Evolutionary conservation across 2,888 invertebrate species (phyloP).

Genomic region (Eupithecia inturbata): DNA sequence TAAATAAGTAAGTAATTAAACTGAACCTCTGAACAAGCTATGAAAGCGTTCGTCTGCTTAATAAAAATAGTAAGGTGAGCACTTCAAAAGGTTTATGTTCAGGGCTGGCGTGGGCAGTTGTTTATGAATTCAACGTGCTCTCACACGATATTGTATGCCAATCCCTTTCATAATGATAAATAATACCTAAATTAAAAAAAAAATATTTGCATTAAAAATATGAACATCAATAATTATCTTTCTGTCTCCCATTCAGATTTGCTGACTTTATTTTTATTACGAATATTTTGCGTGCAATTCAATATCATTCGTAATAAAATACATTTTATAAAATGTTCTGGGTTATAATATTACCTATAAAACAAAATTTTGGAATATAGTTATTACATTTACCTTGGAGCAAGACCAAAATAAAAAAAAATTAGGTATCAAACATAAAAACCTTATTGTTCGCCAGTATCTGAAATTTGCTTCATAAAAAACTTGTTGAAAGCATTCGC

Average conservation of each 20-base stretch:
- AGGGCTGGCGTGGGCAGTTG: neutral
- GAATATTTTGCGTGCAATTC: neutral
- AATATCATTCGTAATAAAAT: no score
- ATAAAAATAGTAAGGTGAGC: neutral
- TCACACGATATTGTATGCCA: no score
- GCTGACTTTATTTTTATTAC: neutral
- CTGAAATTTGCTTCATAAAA: neutral
- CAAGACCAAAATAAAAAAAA: neutral
- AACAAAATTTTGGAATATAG: neutral
- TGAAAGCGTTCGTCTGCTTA: neutral
- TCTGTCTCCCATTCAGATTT: neutral
- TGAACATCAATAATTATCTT: no score
- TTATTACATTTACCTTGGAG: neutral
- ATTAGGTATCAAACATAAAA: neutral
- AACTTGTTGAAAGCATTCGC: slow-evolving; percentile 9
- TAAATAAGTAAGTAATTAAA: neutral
- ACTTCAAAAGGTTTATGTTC: neutral
- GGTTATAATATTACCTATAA: neutral
- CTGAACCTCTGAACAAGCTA: neutral
- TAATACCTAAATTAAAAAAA: neutral
- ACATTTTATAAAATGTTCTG: no score
- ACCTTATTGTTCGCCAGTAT: neutral
- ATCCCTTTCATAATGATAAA: neutral
- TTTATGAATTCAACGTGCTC: neutral
- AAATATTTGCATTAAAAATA: neutral